Base-by-base conservation (phyloP, 2,113 vertebrate species). In the Oreochromis aureus region DNA sequence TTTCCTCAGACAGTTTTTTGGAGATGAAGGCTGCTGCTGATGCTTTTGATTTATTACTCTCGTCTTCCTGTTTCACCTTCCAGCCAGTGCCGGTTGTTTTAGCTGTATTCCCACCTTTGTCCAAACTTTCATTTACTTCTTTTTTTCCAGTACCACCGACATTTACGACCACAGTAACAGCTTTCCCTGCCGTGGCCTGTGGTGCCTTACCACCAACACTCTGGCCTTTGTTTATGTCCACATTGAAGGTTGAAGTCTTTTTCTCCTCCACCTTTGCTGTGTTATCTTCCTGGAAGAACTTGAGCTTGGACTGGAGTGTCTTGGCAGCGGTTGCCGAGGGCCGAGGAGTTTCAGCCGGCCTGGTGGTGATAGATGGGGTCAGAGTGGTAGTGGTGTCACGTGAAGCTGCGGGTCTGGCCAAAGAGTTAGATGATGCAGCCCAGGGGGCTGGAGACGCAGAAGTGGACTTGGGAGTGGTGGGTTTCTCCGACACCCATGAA, bases 291-390 rank as follows among this genome's bases (percentile, higher is more conserved):
- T 92, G 93, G 46, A 97, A 95, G 92, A 98, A 96, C 83, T 87
- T 96, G 39, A 97, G 94, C 53, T 97, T 97, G 39, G 97, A 96
- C 80, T 98, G 96, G 87, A 96, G 94, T 0, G 95, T 97, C 89
- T 96, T 97, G 24, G 95, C 82, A 3, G 95, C 87, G 0, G 88
- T 88, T 0, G 84, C 32, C 15, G 95, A 95, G 83, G 80, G 48
- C 1, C 81, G 88, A 53, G 93, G 92, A 30, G 90, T 84, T 1
- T 93, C 34, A 1, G 10, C 27, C 8, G 58, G 85, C 32, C 22
- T 88, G n/a, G 84, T 24, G 41, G 3, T 56, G 84, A 22, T n/a
- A 11, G 80, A 19, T 7, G 53, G 5, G 22, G 82, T 92, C 2
- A 90, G 10, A 1, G 71, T 44, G 2, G 63, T 6, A 30, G 55